Base-by-base conservation (phyloP, 2,888 invertebrate species). In the Luffia ferchaultella region DNA sequence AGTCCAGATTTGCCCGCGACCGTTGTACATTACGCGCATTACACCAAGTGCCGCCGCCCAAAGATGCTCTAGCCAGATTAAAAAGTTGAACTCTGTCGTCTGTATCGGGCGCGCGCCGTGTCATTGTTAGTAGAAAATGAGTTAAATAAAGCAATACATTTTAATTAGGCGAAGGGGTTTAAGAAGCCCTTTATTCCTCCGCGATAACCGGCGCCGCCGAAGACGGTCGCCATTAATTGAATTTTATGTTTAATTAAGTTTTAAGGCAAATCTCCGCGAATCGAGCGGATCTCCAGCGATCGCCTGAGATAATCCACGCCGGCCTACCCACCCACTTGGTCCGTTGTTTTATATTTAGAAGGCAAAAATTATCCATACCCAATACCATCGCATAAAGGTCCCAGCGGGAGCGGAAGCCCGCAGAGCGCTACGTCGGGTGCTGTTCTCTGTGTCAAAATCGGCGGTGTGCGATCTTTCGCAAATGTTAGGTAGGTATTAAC, bases 101-200 rank as follows among this genome's bases (percentile, higher is more conserved):
- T 42, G 17, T 48, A 48, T 48, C 48, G 48, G 19, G 18, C n/a
- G 9, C 12, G n/a, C 73, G 45, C 20, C 70, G 75, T 76, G 77
- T 80, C 80, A 79, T 76, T 80, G 79, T 79, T 74, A 80, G 78
- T 79, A 73, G 80, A 79, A 82, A 83, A 83, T 82, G 80, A 83
- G 82, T 83, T 80, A 79, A 83, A 83, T 80, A 83, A 82, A 76
- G 82, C 82, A 83, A 83, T 83, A 83, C 79, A 82, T 83, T 83
- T 83, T 83, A 83, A 83, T 83, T 80, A 83, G 80, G 71, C 70
- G 76, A 76, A 74, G 76, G 79, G 76, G 70, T 73, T 73, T 65
- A 41, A 42, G 45, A 46, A 42, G 67, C 70, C 78, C 77, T 79
- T 80, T 79, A 77, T 80, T 79, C 77, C 68, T 67, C 70, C 70